Percentiles rank a stretch among this genome's conserved stretches.
phyloP scores from a whole-genome alignment of 2,797 vertebrate genomes.

The Etheostoma nigrum region DNA sequence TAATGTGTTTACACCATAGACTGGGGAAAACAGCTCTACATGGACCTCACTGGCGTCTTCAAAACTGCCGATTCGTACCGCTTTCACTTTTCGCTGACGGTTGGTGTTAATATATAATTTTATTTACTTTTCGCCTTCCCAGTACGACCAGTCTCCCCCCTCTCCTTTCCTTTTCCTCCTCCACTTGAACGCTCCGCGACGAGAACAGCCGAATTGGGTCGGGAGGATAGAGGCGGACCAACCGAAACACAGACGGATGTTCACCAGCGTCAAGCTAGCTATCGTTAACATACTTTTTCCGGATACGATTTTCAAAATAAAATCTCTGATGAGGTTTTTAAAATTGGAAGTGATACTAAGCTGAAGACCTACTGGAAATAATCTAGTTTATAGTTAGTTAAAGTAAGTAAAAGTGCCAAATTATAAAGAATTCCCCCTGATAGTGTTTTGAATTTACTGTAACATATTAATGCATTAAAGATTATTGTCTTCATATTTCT shows the following conservation, averaged over 20 bases:
- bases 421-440: not conserved
- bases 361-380: not conserved
- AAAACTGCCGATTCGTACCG: constrained; percentile 16
- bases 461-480: not conserved
- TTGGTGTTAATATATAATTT: constrained; percentile 25
- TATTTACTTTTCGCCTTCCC: constrained; percentile 50
- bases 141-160: constrained; percentile 19
- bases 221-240: constrained; percentile 65
- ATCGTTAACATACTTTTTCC: constrained; percentile 10
- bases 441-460: not conserved
- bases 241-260: constrained; percentile 51
- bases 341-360: not conserved
- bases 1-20: constrained; percentile 53
- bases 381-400: not conserved
- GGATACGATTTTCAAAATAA: constrained; percentile 51
- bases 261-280: not conserved
- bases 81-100: constrained; percentile 43
- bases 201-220: constrained; percentile 72
- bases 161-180: constrained; percentile 52
- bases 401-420: not conserved
- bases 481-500: not conserved
- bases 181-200: constrained; percentile 64
- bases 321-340: accelerated
- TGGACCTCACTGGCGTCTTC: constrained; percentile 39
- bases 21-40: constrained; percentile 19